phyloP scores from a whole-genome alignment of 1,140 invertebrate species.

The Dryas iulia region DNA sequence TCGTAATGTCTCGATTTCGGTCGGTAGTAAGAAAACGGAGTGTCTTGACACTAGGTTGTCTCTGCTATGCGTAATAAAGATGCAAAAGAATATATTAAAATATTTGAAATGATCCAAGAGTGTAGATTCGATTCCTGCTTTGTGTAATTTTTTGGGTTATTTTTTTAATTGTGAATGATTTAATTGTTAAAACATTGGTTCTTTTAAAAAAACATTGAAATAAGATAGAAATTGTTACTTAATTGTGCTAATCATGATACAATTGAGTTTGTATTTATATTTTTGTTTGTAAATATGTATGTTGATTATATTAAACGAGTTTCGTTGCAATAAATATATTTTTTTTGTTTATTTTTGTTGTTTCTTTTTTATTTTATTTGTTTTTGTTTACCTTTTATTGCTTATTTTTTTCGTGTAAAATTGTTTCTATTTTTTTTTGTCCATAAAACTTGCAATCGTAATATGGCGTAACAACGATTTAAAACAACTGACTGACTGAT shows the following conservation, averaged over 20 bases:
- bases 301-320: slow-evolving; percentile 40
- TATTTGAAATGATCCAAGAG: too few species aligned
- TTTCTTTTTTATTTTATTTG: slow-evolving; percentile 23
- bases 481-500: too few species aligned
- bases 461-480: too few species aligned
- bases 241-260: not conserved
- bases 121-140: too few species aligned
- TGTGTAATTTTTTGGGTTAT: too few species aligned
- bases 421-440: too few species aligned
- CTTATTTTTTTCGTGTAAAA: not conserved
- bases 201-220: not conserved
- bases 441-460: too few species aligned
- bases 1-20: not conserved
- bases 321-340: slow-evolving; percentile 67
- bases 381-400: not conserved
- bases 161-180: too few species aligned
- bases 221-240: not conserved
- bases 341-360: slow-evolving; percentile 56
- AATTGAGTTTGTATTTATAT: slow-evolving; percentile 29
- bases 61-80: too few species aligned
- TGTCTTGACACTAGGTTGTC: not conserved
- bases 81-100: too few species aligned
- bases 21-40: too few species aligned
- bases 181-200: not conserved
- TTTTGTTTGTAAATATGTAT: slow-evolving; percentile 67